Conservation (phyloP, 2,797 vertebrate genomes). For the Neostethus bicornis region DNA sequence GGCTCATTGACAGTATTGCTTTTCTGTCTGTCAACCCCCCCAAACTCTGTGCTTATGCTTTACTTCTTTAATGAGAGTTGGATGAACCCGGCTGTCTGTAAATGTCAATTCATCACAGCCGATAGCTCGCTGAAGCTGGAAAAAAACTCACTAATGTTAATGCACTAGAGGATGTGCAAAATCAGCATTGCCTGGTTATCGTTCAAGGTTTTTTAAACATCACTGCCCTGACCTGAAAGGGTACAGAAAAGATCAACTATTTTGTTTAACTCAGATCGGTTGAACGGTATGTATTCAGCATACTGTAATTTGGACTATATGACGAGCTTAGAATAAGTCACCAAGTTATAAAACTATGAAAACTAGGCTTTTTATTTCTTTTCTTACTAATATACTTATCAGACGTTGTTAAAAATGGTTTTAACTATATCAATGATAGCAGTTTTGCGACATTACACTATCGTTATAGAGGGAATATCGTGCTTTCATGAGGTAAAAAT, state of each 20-base stretch:
- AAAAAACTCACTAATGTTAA: constrained; percentile 28
- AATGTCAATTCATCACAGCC: constrained; percentile 62
- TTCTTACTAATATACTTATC: background rate
- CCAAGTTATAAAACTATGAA: background rate
- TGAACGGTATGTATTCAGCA: background rate
- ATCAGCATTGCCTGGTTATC: constrained; percentile 23
- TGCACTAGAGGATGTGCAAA: constrained; percentile 20
- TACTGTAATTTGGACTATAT: no score
- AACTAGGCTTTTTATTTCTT: background rate
- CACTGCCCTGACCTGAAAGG: constrained; percentile 28
- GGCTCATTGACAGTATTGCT: constrained; percentile 28
- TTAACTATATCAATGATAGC: background rate
- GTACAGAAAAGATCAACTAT: constrained; percentile 14
- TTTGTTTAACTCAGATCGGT: constrained; percentile 16
- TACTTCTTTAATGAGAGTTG: constrained; percentile 50
- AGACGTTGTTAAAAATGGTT: background rate
- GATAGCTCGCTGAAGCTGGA: constrained; percentile 31
- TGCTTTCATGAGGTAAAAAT: no score
- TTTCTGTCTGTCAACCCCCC: constrained; percentile 32
- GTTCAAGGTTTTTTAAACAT: constrained; percentile 30
- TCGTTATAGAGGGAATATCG: no score
- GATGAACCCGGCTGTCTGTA: constrained; percentile 44
- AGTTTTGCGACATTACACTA: no score
- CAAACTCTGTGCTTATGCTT: constrained; percentile 12
- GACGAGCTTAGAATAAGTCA: no score